Percentiles rank a stretch among this genome's conserved stretches.
Evolutionary conservation across 2,888 invertebrate species (phyloP).

Genomic region (Griposia aprilina): DNA sequence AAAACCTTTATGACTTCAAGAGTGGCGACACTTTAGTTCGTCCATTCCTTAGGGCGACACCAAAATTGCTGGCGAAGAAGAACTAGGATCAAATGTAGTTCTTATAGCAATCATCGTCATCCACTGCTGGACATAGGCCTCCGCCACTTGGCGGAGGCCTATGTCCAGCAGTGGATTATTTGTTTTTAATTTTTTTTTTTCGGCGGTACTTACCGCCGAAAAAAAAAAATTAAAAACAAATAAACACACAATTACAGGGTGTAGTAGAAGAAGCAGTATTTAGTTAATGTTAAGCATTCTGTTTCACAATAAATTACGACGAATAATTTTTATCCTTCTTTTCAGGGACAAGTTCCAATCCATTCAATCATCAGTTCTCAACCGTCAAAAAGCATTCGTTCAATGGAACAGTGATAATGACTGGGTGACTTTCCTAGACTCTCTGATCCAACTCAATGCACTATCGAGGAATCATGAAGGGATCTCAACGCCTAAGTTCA

Average conservation of each 20-base stretch:
- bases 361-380: constrained; percentile 62
- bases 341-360: constrained; percentile 69
- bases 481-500: constrained; percentile 68
- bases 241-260: background rate
- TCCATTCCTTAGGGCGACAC: too few relatives aligned
- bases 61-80: background rate
- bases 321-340: background rate
- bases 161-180: too few relatives aligned
- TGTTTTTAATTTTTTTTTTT: too few relatives aligned
- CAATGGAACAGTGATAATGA: constrained; percentile 61
- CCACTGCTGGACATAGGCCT: too few relatives aligned
- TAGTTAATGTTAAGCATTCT: background rate
- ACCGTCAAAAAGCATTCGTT: constrained; percentile 62
- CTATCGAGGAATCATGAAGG: constrained; percentile 66
- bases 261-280: background rate
- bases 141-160: too few relatives aligned
- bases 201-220: too few relatives aligned
- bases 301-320: background rate
- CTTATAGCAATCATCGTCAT: too few relatives aligned
- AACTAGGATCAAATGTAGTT: background rate
- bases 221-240: background rate
- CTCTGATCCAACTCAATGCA: constrained; percentile 70
- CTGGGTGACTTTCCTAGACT: constrained; percentile 74
- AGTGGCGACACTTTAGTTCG: background rate
- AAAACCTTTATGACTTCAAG: background rate